phyloP scores from a whole-genome alignment of 2,888 invertebrate species.

The Heteromurus nitidus region DNA sequence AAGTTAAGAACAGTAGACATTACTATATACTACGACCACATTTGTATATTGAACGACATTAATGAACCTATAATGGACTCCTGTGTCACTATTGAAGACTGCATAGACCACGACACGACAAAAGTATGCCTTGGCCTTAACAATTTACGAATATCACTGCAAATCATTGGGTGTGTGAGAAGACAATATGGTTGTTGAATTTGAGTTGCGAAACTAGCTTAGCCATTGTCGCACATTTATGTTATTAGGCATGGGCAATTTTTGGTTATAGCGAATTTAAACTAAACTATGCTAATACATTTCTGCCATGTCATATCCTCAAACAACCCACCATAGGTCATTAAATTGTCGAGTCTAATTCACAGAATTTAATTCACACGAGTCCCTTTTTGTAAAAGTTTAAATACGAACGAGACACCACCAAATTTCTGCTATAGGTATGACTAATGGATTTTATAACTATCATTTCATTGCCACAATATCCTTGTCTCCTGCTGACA shows the following conservation, averaged over 20 bases:
- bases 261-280: background rate
- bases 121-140: too few species aligned
- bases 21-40: too few species aligned
- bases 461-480: too few species aligned
- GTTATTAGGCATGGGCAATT: constrained; percentile 15
- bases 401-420: background rate
- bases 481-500: too few species aligned
- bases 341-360: constrained; percentile 27
- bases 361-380: background rate
- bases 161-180: constrained; percentile 20
- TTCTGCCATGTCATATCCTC: constrained; percentile 36
- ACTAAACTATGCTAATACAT: background rate
- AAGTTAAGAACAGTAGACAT: too few species aligned
- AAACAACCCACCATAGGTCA: constrained; percentile 26
- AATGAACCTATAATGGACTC: too few species aligned
- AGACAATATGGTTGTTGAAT: constrained; percentile 35
- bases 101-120: too few species aligned
- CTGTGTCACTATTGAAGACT: background rate
- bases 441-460: constrained; percentile 2
- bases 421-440: background rate
- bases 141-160: too few species aligned
- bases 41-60: too few species aligned
- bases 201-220: constrained; percentile 16
- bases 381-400: background rate
- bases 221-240: constrained; percentile 13